These are phyloP conservation scores for Crypturellus tataupa DNA, from an alignment of 2,797 vertebrate species.

Conservation along the genomic window DNA sequence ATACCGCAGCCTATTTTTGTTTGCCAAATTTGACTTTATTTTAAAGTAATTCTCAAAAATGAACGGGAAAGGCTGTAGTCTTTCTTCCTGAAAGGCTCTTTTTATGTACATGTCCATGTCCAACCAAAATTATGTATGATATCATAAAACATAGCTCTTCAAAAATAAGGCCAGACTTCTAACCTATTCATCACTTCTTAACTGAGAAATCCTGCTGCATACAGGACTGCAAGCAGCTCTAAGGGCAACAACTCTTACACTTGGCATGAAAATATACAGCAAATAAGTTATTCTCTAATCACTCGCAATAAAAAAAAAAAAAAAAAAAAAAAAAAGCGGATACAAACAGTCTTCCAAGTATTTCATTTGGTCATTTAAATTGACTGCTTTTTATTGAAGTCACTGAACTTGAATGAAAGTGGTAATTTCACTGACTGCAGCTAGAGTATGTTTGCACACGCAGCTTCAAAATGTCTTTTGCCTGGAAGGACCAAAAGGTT, in stretches of 20 bases:
- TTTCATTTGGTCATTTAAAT: neutral
- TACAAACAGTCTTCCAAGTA: neutral
- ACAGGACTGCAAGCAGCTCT: neutral
- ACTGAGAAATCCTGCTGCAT: neutral
- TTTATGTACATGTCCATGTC: neutral
- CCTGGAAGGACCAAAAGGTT: neutral
- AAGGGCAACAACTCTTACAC: neutral
- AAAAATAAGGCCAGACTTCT: neutral
- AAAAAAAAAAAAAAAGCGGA: neutral
- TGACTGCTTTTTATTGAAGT: neutral
- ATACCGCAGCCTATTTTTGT: neutral
- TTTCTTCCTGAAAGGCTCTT: neutral
- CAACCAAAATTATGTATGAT: neutral
- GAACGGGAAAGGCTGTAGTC: neutral
- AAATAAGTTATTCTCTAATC: neutral
- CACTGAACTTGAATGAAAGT: neutral
- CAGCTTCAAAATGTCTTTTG: fast-evolving
- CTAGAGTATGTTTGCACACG: fast-evolving
- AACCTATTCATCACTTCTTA: neutral
- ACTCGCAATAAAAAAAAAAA: neutral
- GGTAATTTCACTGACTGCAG: neutral
- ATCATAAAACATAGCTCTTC: neutral
- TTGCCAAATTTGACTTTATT: neutral
- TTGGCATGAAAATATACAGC: neutral
- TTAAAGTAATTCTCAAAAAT: neutral